Evolutionary conservation across 2,797 vertebrate species (phyloP).

Genomic region (Eleutherodactylus coqui): DNA sequence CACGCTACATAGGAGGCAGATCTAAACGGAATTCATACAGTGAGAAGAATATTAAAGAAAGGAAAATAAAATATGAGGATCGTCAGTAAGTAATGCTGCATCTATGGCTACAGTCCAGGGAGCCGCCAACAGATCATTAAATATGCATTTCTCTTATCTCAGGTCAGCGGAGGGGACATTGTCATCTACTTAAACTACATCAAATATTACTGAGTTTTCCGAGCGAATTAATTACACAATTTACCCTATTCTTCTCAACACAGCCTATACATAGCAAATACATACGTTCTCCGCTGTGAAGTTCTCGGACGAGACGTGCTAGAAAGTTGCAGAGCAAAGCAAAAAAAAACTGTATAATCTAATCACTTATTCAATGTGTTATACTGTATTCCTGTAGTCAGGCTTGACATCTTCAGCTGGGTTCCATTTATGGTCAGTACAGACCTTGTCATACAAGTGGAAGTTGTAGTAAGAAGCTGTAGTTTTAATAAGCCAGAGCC

Average conservation of each 20-base stretch:
- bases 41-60: background rate
- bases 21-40: background rate
- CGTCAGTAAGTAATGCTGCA: background rate
- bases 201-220: background rate
- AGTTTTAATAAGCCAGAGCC: too few relatives aligned
- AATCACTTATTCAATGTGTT: background rate
- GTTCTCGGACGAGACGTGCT: background rate
- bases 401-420: background rate
- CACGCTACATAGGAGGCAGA: background rate
- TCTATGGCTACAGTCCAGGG: background rate
- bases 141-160: background rate
- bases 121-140: background rate
- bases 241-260: background rate
- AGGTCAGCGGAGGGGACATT: background rate
- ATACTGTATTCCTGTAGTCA: background rate
- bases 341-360: background rate
- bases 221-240: background rate
- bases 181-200: constrained; percentile 1
- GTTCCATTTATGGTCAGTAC: background rate
- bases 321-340: background rate
- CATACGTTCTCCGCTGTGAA: background rate
- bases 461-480: background rate
- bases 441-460: background rate
- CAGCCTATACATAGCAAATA: background rate
- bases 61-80: background rate